phyloP scores from a whole-genome alignment of 2,888 invertebrate genomes.

The Micoletzkya japonica region DNA sequence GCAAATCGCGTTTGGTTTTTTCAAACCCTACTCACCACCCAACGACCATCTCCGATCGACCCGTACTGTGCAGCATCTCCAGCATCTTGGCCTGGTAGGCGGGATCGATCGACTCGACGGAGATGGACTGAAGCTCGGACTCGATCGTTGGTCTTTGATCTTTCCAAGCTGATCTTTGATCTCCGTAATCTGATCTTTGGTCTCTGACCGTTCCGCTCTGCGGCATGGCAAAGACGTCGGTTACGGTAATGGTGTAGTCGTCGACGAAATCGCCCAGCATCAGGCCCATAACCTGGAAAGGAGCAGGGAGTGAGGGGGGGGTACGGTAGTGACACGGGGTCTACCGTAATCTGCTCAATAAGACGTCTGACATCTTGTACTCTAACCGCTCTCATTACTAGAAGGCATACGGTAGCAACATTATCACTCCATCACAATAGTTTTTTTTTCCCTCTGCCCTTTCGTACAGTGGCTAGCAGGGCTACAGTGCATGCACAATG shows the following conservation, averaged over 20 bases:
- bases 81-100: slow-evolving; percentile 47
- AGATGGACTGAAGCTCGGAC: slow-evolving; percentile 39
- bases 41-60: slow-evolving; percentile 46
- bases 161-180: neutral
- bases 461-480: too few relatives aligned
- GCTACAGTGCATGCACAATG: neutral
- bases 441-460: too few relatives aligned
- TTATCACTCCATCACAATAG: too few relatives aligned
- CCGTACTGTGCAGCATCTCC: slow-evolving; percentile 40
- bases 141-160: neutral
- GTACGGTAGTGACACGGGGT: too few relatives aligned
- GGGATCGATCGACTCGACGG: slow-evolving; percentile 50
- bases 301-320: too few relatives aligned
- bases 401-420: too few relatives aligned
- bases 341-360: too few relatives aligned
- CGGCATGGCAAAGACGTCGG: slow-evolving; percentile 99
- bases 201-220: slow-evolving; percentile 69
- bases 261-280: slow-evolving; percentile 96
- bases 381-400: too few relatives aligned
- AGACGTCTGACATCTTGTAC: too few relatives aligned
- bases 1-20: neutral
- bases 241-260: slow-evolving; percentile 97
- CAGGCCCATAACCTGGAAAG: slow-evolving; percentile 85
- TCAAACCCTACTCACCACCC: slow-evolving; percentile 36
- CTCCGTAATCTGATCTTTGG: neutral